phyloP scores from a whole-genome alignment of 2,113 vertebrate species.

The Nerophis ophidion region DNA sequence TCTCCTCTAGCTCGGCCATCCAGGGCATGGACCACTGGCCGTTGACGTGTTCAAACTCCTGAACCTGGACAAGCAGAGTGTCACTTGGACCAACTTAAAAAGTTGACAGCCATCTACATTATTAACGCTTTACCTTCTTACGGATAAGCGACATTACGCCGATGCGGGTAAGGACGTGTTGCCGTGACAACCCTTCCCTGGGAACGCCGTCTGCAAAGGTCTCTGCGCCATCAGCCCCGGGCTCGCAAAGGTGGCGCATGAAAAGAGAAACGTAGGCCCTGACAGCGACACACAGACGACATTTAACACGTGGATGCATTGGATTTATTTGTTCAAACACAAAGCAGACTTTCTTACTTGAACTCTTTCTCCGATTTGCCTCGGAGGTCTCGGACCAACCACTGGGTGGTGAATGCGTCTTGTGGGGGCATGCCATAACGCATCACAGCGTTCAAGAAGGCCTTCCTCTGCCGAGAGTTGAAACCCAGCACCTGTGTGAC shows the following conservation, averaged over 20 bases:
- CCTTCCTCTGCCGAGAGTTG: conserved; percentile 94
- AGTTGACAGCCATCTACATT: accelerated
- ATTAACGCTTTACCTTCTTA: conserved; percentile 80
- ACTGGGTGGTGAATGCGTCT: conserved; percentile 96
- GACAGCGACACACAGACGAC: not conserved
- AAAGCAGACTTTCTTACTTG: conserved; percentile 72
- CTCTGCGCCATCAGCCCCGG: conserved; percentile 92
- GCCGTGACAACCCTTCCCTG: conserved; percentile 92
- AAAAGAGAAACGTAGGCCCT: conserved; percentile 95
- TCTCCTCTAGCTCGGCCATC: conserved; percentile 93
- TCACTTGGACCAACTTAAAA: too few species aligned
- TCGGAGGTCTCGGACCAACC: conserved; percentile 93
- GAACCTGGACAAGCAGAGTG: conserved; percentile 74
- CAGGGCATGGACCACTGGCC: conserved; percentile 98
- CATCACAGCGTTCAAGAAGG: conserved; percentile 98
- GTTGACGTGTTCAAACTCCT: conserved; percentile 96
- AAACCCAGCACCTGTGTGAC: conserved; percentile 86
- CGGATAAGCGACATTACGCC: conserved; percentile 97
- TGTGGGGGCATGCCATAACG: conserved; percentile 99
- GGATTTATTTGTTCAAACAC: too few species aligned
- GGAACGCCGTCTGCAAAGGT: conserved; percentile 96
- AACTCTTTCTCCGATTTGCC: conserved; percentile 98
- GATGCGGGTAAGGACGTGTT: conserved; percentile 94
- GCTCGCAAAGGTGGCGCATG: conserved; percentile 96
- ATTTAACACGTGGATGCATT: not conserved